Base-by-base conservation (phyloP, 2,113 vertebrate species). In the Pteronura brasiliensis region DNA sequence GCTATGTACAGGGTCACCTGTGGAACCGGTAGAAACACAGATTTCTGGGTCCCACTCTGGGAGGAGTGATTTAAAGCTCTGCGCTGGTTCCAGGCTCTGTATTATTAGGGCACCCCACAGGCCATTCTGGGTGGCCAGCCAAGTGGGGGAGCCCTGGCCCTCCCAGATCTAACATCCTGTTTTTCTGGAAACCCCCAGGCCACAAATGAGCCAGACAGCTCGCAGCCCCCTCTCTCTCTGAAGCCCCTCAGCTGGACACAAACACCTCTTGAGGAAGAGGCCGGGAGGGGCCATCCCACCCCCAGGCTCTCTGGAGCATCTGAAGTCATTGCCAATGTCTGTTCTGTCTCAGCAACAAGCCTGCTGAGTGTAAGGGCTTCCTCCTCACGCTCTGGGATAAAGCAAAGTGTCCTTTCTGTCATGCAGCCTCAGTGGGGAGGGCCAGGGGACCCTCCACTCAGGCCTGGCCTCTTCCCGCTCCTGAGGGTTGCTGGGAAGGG, bases 21-120 rank as follows among this genome's bases (percentile, higher is more conserved):
- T 20, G 59, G 63, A 63, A 18, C 7, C 34, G 39, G 2, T 31
- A 23, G 74, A 81, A 25, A 34, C 13, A n/a, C 71, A 93, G 72
- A 77, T 72, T 87, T 93, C 57, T 31, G 23, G 74, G 49, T 15
- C 59, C 23, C 55, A 42, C 21, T 29, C 17, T 14, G 20, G 27
- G n/a, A 87, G 52, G 49, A 57, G 69, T 7, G 36, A 83, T 13
- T 2, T 74, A 49, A 89, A 87, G 20, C 65, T 39, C 34, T 25
- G 13, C 39, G 14, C 1, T 61, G 39, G 21, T 44, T 13, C 29
- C 39, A 36, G 23, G 21, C n/a, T 76, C 47, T 36, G 20, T 34
- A 21, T 4, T 27, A n/a, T 23, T 15, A 76, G 29, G 7, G 4
- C 0, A 11, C 1, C n/a, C 6, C 34, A 31, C 6, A 13, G 52